These are phyloP conservation scores for Choreutis nemorana DNA, from an alignment of 2,888 invertebrate genomes.

Conservation along the genomic window DNA sequence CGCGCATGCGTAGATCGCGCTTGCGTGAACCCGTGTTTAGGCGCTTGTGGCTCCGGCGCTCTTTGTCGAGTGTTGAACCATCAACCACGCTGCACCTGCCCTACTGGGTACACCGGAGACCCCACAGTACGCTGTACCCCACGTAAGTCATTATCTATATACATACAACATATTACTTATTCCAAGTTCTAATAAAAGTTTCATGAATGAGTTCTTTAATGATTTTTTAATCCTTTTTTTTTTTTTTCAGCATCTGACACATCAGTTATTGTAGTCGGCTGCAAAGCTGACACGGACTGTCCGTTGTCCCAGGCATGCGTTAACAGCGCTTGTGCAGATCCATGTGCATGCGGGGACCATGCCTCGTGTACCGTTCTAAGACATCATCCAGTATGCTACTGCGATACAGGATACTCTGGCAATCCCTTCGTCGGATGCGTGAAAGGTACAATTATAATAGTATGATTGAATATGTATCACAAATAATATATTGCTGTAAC, in stretches of 20 bases:
- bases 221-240: conserved; percentile 8
- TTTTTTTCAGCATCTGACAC: conserved; percentile 57
- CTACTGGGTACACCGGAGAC: conserved; percentile 78
- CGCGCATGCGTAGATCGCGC: conserved; percentile 77
- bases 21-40: conserved; percentile 81
- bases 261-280: conserved; percentile 69
- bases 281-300: conserved; percentile 82
- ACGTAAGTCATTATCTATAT: conserved; percentile 67
- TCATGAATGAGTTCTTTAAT: background rate
- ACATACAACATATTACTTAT: background rate
- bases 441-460: conserved; percentile 64
- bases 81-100: conserved; percentile 81
- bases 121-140: conserved; percentile 76
- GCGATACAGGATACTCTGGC: conserved; percentile 83
- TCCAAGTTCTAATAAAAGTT: background rate
- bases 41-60: conserved; percentile 81
- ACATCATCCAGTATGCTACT: conserved; percentile 88
- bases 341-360: conserved; percentile 85
- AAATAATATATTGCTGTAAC: background rate
- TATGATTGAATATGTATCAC: conserved; percentile 2
- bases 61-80: conserved; percentile 83
- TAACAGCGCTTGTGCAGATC: conserved; percentile 80
- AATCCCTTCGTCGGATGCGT: conserved; percentile 84
- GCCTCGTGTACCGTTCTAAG: conserved; percentile 83
- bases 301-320: conserved; percentile 84